Conservation (phyloP, 1,140 invertebrate genomes). For the Ips typographus region DNA sequence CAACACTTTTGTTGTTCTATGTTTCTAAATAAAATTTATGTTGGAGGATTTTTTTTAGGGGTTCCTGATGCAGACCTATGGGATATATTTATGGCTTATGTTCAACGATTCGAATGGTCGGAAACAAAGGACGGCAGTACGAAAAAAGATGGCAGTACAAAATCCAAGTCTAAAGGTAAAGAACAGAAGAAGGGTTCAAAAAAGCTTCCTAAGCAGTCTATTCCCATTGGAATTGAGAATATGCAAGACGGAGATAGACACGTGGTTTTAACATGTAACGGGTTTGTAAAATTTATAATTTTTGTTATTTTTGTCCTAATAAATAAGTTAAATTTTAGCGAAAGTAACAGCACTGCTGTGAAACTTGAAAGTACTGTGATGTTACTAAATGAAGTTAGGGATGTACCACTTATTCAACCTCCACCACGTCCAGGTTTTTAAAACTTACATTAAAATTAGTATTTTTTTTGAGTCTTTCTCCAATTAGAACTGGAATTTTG, state of each 20-base stretch:
- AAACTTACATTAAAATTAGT: not conserved
- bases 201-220: conserved; percentile 2
- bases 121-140: conserved; percentile 13
- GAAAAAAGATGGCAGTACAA: conserved; percentile 11
- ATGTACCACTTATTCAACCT: conserved; percentile 48
- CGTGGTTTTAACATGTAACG: conserved; percentile 19
- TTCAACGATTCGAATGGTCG: conserved; percentile 16
- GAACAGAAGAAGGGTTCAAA: not conserved
- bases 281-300: not conserved
- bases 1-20: not conserved
- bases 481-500: conserved; percentile 33
- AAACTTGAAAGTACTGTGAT: conserved; percentile 26
- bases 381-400: conserved; percentile 45
- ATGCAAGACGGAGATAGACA: conserved; percentile 14
- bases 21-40: not conserved
- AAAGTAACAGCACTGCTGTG: not conserved
- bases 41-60: conserved; percentile 24
- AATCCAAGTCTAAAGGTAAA: not conserved
- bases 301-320: not conserved
- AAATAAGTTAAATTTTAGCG: not conserved
- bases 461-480: not conserved
- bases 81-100: conserved; percentile 42
- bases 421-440: conserved; percentile 39
- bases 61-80: conserved; percentile 39
- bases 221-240: conserved; percentile 16